These are phyloP conservation scores for Lampris incognitus DNA, from an alignment of 2,113 vertebrate genomes.

Conservation along the genomic window DNA sequence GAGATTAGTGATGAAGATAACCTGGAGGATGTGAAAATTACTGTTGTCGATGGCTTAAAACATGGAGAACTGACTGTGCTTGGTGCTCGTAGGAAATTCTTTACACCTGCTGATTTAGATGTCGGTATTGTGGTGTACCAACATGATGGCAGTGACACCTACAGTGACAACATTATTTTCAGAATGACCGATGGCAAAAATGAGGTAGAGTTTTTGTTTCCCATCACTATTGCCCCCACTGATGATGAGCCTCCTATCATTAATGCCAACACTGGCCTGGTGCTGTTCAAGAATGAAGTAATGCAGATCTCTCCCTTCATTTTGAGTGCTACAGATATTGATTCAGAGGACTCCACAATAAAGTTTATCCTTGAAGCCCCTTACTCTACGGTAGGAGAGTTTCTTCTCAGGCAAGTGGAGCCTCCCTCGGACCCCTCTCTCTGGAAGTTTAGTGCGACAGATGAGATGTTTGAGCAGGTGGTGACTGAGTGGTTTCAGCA, in stretches of 20 bases:
- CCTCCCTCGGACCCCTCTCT: slow-evolving; percentile 66
- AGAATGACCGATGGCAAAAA: slow-evolving; percentile 83
- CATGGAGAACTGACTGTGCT: slow-evolving; percentile 80
- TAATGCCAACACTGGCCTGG: slow-evolving; percentile 81
- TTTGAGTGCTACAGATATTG: slow-evolving; percentile 85
- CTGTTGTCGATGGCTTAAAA: slow-evolving; percentile 78
- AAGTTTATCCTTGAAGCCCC: slow-evolving; percentile 78
- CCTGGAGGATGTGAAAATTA: slow-evolving; percentile 81
- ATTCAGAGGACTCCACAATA: slow-evolving; percentile 85
- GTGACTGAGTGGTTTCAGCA: slow-evolving; percentile 86
- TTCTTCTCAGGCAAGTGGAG: slow-evolving; percentile 82
- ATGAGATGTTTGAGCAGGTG: slow-evolving; percentile 85
- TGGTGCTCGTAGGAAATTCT: slow-evolving; percentile 73
- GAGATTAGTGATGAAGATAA: slow-evolving; percentile 85
- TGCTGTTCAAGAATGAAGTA: slow-evolving; percentile 80
- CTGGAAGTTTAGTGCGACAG: slow-evolving; percentile 80
- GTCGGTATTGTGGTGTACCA: slow-evolving; percentile 83
- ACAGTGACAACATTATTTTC: slow-evolving; percentile 87
- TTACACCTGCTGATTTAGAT: slow-evolving; percentile 81
- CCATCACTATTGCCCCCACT: slow-evolving; percentile 83
- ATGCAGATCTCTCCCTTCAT: slow-evolving; percentile 86
- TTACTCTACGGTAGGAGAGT: slow-evolving; percentile 74
- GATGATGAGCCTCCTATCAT: slow-evolving; percentile 85
- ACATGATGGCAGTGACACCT: slow-evolving; percentile 85
- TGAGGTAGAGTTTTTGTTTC: slow-evolving; percentile 86